phyloP scores from a whole-genome alignment of 2,888 invertebrate species.

The Agrotis ipsilon region DNA sequence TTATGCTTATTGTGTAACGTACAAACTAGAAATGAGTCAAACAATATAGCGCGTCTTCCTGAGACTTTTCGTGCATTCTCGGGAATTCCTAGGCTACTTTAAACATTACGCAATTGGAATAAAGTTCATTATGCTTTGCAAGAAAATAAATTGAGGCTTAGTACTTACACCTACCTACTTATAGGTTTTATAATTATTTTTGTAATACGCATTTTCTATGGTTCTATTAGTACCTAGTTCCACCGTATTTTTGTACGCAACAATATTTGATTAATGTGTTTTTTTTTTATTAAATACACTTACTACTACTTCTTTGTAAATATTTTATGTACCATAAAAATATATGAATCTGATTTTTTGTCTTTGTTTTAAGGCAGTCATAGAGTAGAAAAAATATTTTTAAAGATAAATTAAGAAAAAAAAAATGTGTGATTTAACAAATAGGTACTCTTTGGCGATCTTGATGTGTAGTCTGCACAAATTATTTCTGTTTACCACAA shows the following conservation, averaged over 20 bases:
- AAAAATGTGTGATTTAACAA: slow-evolving; percentile 22
- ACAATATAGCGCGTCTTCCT: too few relatives aligned
- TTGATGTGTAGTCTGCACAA: slow-evolving; percentile 21
- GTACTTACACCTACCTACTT: slow-evolving; percentile 22
- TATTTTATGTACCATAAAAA: neutral
- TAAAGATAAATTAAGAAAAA: slow-evolving; percentile 4
- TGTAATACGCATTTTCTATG: slow-evolving; percentile 54
- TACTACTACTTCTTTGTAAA: neutral
- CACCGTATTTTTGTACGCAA: slow-evolving; percentile 21
- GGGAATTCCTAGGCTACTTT: too few relatives aligned
- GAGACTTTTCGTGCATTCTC: too few relatives aligned
- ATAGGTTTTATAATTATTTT: slow-evolving; percentile 51
- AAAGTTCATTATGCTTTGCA: too few relatives aligned
- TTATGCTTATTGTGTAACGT: too few relatives aligned
- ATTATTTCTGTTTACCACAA: slow-evolving; percentile 12
- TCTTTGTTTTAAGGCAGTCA: slow-evolving; percentile 35
- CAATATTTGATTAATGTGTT: slow-evolving; percentile 23
- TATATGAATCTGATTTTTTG: slow-evolving; percentile 34
- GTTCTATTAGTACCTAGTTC: slow-evolving; percentile 35
- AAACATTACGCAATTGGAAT: too few relatives aligned
- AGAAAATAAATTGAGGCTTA: too few relatives aligned
- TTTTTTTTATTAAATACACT: slow-evolving; percentile 25
- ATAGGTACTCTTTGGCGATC: slow-evolving; percentile 8
- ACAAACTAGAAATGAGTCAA: too few relatives aligned
- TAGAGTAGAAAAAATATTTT: slow-evolving; percentile 22